Base-by-base conservation (phyloP, 2,113 vertebrate genomes). In the Crotalus horridus region DNA sequence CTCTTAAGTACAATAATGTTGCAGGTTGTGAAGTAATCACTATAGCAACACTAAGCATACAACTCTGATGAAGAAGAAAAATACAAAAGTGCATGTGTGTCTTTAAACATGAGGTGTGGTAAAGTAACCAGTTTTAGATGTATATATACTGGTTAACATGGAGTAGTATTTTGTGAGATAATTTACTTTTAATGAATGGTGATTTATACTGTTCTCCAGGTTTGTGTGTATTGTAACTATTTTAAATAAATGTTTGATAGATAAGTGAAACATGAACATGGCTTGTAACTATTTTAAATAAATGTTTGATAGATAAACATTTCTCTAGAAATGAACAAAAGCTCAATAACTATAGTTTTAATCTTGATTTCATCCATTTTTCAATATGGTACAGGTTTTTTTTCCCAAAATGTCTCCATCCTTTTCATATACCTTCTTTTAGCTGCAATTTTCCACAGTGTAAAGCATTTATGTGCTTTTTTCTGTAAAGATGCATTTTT, bases 21-120 rank as follows among this genome's bases (percentile, higher is more conserved):
- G 93, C 95, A 96, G 93, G 95, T 94, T 92, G 92, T 95, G 93
- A 97, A 96, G 58, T 4, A 94, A 97, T 98, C 96, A 94, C 98
- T 97, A 98, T 98, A 96, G 97, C 97, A 98, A 98, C 33, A 21
- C 97, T 95, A 96, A 97, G 90, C 97, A 93, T 96, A 93, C 95
- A 97, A 95, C 96, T 95, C 95, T 97, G 96, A 97, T 93, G 95
- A 97, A 96, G 69, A 85, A 93, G 95, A 93, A 69, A 92, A 92
- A 92, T 87, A 0, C 91, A 93, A 92, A 94, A 95, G 96, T 94
- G 24, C 53, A 53, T n/a, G 15, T 87, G 26, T n/a, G 13, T 53
- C 24, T 95, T 95, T 91, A 93, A 88, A 96, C 88, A 61, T 39
- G 74, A 92, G 93, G 85, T 74, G 55, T 90, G 54, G 81, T 94